phyloP scores from a whole-genome alignment of 2,113 vertebrate genomes.

The Oceanodroma tethys region DNA sequence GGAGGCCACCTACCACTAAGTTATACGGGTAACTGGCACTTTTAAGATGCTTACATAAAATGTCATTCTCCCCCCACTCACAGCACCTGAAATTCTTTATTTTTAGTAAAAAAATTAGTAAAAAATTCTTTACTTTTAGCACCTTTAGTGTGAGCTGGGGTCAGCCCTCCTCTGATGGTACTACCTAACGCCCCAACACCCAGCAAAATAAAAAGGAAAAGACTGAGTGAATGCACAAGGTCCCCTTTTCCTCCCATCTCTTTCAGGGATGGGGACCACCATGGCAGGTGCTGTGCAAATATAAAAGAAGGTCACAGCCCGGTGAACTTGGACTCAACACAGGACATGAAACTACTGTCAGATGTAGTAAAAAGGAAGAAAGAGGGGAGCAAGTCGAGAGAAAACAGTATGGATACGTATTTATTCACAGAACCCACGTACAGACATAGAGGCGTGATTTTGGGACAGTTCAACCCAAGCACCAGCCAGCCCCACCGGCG shows the following conservation, averaged over 20 bases:
- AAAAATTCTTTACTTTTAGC: neutral
- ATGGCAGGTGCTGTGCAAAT: too few species aligned
- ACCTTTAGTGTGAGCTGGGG: neutral
- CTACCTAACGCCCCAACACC: neutral
- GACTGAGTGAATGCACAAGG: neutral
- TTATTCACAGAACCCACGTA: neutral
- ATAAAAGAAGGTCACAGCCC: neutral
- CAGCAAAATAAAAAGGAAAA: neutral
- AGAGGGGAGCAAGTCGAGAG: neutral
- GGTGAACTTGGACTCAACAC: neutral
- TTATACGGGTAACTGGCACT: neutral
- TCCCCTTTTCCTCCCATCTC: neutral
- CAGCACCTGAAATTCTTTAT: neutral
- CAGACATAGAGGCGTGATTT: neutral
- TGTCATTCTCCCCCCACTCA: neutral
- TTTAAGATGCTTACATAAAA: neutral
- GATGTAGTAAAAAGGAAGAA: neutral
- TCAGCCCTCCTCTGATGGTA: neutral
- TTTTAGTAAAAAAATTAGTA: neutral
- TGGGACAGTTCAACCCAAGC: neutral
- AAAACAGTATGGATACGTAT: neutral
- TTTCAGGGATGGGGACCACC: neutral
- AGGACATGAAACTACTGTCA: neutral
- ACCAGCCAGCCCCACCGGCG: neutral
- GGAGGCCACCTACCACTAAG: neutral